These are phyloP conservation scores for Notothenia rossii DNA, from an alignment of 2,113 vertebrate genomes.

Conservation along the genomic window DNA sequence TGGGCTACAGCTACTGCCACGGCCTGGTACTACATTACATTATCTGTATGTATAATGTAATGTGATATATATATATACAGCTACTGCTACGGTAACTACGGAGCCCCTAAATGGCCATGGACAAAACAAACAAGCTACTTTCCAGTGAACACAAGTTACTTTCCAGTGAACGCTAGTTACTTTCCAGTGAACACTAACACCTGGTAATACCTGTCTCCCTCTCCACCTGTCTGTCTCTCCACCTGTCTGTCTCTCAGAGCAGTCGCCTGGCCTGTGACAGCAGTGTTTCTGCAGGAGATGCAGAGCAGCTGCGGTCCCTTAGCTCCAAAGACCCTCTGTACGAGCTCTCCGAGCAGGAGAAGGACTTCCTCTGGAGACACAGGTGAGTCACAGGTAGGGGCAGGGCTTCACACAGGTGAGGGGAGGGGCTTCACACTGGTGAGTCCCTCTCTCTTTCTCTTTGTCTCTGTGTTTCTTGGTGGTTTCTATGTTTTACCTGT, in stretches of 20 bases:
- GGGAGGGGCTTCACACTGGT: too few relatives aligned
- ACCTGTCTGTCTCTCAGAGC: constrained; percentile 65
- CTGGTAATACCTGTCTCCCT: background rate
- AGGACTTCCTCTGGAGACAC: constrained; percentile 87
- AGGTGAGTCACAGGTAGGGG: constrained; percentile 19
- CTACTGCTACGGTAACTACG: too few relatives aligned
- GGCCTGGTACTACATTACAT: constrained; percentile 75
- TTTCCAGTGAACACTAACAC: too few relatives aligned
- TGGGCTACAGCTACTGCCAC: constrained; percentile 83
- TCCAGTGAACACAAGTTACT: too few relatives aligned
- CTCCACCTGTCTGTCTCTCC: background rate
- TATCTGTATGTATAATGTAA: too few relatives aligned
- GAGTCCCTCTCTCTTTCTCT: too few relatives aligned
- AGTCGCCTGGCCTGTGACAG: constrained; percentile 85
- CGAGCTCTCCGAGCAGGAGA: constrained; percentile 87
- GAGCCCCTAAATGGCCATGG: too few relatives aligned
- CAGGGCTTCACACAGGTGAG: background rate
- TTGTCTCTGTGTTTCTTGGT: too few relatives aligned
- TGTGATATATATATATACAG: background rate
- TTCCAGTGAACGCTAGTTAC: too few relatives aligned
- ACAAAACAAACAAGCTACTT: too few relatives aligned
- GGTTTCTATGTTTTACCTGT: background rate
- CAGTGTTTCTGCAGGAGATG: constrained; percentile 78
- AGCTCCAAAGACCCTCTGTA: constrained; percentile 84
- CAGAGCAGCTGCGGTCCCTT: constrained; percentile 81